Evolutionary conservation across 2,113 vertebrate genomes (phyloP).

Genomic region (Stegastes partitus): DNA sequence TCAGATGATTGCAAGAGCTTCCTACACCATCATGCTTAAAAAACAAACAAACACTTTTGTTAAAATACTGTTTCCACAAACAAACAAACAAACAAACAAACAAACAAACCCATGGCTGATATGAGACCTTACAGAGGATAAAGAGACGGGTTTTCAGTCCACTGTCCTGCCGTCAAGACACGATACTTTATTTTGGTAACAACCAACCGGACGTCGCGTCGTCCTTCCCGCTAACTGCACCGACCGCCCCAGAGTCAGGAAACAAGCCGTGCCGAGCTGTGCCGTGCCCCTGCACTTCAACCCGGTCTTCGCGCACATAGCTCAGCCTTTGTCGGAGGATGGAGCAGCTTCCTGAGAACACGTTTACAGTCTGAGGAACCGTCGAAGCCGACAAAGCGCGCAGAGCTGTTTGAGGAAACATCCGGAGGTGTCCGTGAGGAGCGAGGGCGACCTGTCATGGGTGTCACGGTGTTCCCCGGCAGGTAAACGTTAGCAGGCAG

Average conservation of each 20-base stretch:
- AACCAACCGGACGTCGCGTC: neutral
- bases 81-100: too few species aligned
- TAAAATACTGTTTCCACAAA: too few species aligned
- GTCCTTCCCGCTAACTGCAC: neutral
- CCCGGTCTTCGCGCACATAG: neutral
- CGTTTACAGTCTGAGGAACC: neutral
- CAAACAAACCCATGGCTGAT: too few species aligned
- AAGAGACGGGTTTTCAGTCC: too few species aligned
- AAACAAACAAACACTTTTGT: too few species aligned
- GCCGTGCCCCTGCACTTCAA: conserved; percentile 8
- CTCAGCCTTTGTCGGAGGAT: conserved; percentile 12
- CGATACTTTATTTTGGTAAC: conserved; percentile 33
- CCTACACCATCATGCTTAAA: too few species aligned
- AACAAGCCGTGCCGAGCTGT: conserved; percentile 19
- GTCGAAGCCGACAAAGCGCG: neutral
- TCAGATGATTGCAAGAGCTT: too few species aligned
- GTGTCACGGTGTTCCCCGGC: conserved; percentile 28
- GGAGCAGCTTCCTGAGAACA: neutral
- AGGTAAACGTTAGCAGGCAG: conserved; percentile 50
- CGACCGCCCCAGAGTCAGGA: conserved; percentile 49
- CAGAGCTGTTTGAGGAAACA: neutral
- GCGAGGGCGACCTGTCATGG: conserved; percentile 18
- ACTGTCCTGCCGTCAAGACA: too few species aligned
- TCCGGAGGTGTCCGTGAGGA: neutral
- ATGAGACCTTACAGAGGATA: too few species aligned